Evolutionary conservation across 1,140 invertebrate species (phyloP), one percentile per base, ranked within the genome.

Genomic region (Drosophila takahashii): DNA sequence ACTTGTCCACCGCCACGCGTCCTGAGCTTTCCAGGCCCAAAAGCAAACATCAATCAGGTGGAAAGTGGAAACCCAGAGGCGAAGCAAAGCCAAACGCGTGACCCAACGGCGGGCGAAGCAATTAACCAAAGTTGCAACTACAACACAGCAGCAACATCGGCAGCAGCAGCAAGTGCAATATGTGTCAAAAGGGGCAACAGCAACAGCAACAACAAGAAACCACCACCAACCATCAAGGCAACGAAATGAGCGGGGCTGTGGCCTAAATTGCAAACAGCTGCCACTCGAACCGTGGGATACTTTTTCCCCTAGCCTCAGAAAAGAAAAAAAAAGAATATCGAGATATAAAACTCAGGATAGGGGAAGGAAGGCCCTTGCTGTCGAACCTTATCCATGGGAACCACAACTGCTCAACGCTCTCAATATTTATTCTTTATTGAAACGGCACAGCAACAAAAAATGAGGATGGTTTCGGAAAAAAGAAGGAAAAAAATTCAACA

Each of bases 231-330:
- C 9, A 32, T 32, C 29, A 48, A 48, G 37, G 42, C 72, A 58
- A 48, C 70, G 74, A 87, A 66, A 64, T 65, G 66, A 79, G 81
- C 62, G 71, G 66, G 71, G 84, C 84, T 89, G 79, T 87, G 84
- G 76, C 84, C 84, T 84, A 89, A 91, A 91, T 91, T 91, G 90
- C 79, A 81, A 91, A 91, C 90, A 91, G 86, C 90, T 91, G 90
- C 90, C 90, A 87, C 83, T 86, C 83, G 84, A 84, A 90, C 87
- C 87, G 87, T 90, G 87, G 87, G 87, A 90, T 90, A 87, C 72
- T 83, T 89, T 90, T 87, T 90, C 72, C 87, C 84, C 81, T 80
- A 72, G 44, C 29, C 52, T 60, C 57, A 61, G 77, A 52, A 70
- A 70, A 57, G 3, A 22, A 22, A 22, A 22, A 22, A 22, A 22